Evolutionary conservation across 1,140 invertebrate species (phyloP).

Genomic region (Centruroides vittatus): DNA sequence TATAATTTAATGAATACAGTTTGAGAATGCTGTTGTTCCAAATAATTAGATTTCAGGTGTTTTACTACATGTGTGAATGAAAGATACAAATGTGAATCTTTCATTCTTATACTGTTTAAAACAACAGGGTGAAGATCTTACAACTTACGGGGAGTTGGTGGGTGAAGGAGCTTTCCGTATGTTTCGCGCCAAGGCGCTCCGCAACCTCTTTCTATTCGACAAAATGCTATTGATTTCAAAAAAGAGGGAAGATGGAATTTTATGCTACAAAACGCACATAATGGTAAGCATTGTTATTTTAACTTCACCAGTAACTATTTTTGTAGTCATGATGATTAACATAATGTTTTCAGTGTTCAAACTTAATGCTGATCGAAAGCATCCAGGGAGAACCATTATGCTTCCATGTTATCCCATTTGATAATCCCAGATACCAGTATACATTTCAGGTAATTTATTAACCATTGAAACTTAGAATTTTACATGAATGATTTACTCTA

Average conservation of each 20-base stretch:
- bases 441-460: slow-evolving; percentile 55
- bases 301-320: too few relatives aligned
- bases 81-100: too few relatives aligned
- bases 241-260: slow-evolving; percentile 75
- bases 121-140: slow-evolving; percentile 61
- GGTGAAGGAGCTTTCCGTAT: slow-evolving; percentile 77
- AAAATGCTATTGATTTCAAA: slow-evolving; percentile 89
- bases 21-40: too few relatives aligned
- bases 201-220: slow-evolving; percentile 87
- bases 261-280: slow-evolving; percentile 79
- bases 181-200: slow-evolving; percentile 54
- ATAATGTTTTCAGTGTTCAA: slow-evolving; percentile 63
- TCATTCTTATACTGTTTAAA: neutral
- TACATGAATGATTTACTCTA: too few relatives aligned
- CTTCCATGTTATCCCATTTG: slow-evolving; percentile 91
- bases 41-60: neutral
- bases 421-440: slow-evolving; percentile 75
- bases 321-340: too few relatives aligned
- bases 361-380: slow-evolving; percentile 92
- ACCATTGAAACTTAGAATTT: too few relatives aligned
- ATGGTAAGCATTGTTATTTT: slow-evolving; percentile 42
- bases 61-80: too few relatives aligned
- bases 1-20: too few relatives aligned
- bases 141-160: slow-evolving; percentile 81
- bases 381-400: slow-evolving; percentile 82